Conservation (phyloP, 2,888 invertebrate species). For the Dynastes grantii region DNA sequence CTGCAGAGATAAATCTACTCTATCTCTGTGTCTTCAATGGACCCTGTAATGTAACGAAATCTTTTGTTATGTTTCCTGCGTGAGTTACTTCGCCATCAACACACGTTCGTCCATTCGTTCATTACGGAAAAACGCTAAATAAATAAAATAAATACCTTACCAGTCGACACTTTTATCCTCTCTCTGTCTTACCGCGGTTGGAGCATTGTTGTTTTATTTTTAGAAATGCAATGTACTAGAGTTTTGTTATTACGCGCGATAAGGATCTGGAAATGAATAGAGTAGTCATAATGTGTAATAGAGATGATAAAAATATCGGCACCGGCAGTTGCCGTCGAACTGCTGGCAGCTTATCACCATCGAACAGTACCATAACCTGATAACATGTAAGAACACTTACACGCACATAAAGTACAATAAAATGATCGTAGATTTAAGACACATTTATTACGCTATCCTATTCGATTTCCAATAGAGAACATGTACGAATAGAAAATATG, state of each 20-base stretch:
- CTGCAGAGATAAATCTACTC: slow-evolving; percentile 55
- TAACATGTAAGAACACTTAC: slow-evolving; percentile 38
- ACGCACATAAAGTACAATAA: slow-evolving; percentile 16
- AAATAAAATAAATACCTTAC: slow-evolving; percentile 32
- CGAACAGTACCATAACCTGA: slow-evolving; percentile 37
- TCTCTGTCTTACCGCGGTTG: not conserved
- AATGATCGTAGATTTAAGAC: slow-evolving; percentile 25
- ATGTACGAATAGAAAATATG: too few relatives aligned
- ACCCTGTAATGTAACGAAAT: slow-evolving; percentile 38
- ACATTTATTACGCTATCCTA: slow-evolving; percentile 11
- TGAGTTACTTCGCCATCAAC: slow-evolving; percentile 27
- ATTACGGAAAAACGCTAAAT: slow-evolving; percentile 42
- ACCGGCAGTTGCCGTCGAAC: slow-evolving; percentile 55
- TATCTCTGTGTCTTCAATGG: slow-evolving; percentile 51
- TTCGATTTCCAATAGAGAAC: not conserved
- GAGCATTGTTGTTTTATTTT: slow-evolving; percentile 46
- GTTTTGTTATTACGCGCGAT: slow-evolving; percentile 52
- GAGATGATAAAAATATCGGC: slow-evolving; percentile 58
- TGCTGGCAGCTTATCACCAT: slow-evolving; percentile 50
- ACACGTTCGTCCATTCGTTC: slow-evolving; percentile 26
- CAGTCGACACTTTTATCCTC: slow-evolving; percentile 26
- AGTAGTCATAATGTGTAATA: slow-evolving; percentile 58
- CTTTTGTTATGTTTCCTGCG: slow-evolving; percentile 38
- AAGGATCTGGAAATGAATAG: slow-evolving; percentile 56
- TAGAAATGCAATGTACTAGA: slow-evolving; percentile 45